Evolutionary conservation across 1,140 invertebrate genomes (phyloP), one percentile per base, ranked within the genome.

Genomic region (Lordiphosa collinella): DNA sequence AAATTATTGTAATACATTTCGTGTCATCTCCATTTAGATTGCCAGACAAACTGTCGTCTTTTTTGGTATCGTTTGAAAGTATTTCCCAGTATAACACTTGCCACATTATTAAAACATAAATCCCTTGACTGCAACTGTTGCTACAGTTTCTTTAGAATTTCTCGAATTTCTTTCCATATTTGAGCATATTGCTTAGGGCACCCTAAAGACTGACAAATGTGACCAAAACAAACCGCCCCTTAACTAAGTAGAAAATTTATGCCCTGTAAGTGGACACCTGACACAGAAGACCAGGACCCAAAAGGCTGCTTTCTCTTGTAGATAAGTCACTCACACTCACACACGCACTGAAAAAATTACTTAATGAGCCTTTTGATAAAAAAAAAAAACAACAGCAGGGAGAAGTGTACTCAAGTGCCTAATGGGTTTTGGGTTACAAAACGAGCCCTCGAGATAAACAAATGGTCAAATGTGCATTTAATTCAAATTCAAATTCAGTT

Each of bases 361-460:
- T 84, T 84, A 84, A 84, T 84, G 78, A 84, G 78, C 55, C 50
- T 32, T 29, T 43, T 58, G 78, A 84, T 82, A 84, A 80, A 80
- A 59, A 84, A 80, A 80, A 59, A 69, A 32, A 57, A 61, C 59
- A 36, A 52, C 32, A 48, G 12, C 10, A 49, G 32, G 34, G 25
- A n/a, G n/a, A n/a, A n/a, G 50, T 35, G 32, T 49, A 68, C 7
- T 82, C 76, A 82, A 82, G 76, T 78, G 76, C 58, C 78, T 82
- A 84, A 84, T 82, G 78, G 78, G 78, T 82, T 82, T 82, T 61
- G 67, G 67, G 72, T 82, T 82, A 82, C 76, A 82, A 78, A 82
- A 82, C 75, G 70, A 35, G 29, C 54, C 57, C 60, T 62, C 71
- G 41, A 75, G 76, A 80, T 82, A 82, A 80, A 80, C 71, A 71